A percentile compares a stretch with the other conserved stretches of the same genome.
Evolutionary conservation across 2,797 vertebrate genomes (phyloP).

Genomic region (Xenentodon cancila): DNA sequence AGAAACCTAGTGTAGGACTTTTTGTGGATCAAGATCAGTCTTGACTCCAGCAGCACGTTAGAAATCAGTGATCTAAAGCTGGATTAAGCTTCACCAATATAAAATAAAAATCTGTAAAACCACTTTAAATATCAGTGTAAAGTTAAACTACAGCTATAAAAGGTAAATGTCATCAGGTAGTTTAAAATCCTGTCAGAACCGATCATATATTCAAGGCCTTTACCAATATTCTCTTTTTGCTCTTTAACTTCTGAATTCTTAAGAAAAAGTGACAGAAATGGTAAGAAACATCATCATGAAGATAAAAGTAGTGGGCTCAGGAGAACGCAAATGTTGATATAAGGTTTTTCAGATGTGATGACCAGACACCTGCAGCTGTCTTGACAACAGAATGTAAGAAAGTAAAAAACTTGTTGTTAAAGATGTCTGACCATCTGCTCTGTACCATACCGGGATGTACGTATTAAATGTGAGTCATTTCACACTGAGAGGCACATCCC

Average conservation of each 20-base stretch:
- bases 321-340: too few species aligned
- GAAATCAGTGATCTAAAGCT: too few species aligned
- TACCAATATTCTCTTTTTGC: neutral
- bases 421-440: conserved; percentile 2
- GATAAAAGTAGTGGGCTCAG: conserved; percentile 2
- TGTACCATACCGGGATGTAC: neutral
- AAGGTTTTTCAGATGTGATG: neutral
- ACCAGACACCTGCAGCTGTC: neutral
- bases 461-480: conserved; percentile 7
- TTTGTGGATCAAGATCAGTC: too few species aligned
- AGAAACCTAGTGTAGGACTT: too few species aligned
- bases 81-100: too few species aligned
- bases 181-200: too few species aligned
- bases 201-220: too few species aligned
- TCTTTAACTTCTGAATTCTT: neutral
- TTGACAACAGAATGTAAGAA: neutral
- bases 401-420: neutral
- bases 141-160: too few species aligned
- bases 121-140: too few species aligned
- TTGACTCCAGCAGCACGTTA: too few species aligned
- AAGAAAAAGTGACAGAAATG: neutral
- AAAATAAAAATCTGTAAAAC: too few species aligned
- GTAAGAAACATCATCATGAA: neutral
- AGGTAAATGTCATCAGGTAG: too few species aligned
- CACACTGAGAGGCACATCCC: conserved; percentile 5